Evolutionary conservation across 64 coral and sea anemone species (phyloP), one percentile per base, ranked within the genome.

Genomic region (Hydrozoanthus tunicans): DNA sequence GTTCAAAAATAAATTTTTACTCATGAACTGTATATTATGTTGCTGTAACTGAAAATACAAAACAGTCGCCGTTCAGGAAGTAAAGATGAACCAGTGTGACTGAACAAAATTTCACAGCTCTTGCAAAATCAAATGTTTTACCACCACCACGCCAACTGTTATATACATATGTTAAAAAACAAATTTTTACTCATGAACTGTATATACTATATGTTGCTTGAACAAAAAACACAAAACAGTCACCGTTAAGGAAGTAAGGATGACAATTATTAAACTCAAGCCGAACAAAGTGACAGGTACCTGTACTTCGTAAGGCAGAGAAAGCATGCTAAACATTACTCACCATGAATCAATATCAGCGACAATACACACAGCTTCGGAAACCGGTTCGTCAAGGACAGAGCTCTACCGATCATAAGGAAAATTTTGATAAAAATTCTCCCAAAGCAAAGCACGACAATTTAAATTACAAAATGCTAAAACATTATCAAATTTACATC

Each of bases 261-360:
- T 43, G 0, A 0, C 2, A 43, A 43, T 43, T 43, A 43, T 43
- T 43, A 43, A 43, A 43, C 32, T 43, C 2, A 43, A 43, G 32
- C 32, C 32, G 32, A 43, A 43, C 32, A 43, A 43, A 43, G 32
- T 43, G 32, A 43, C 32, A 43, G 32, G 32, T 43, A 2, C 32
- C 32, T 43, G 32, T 43, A 43, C 32, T 1, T 43, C 32, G 9
- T 15, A 73, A 1, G 2, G 20, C 70, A 73, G 6, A 43, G 6
- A 14, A n/a, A n/a, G 15, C 66, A 14, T 17, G 15, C 43, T 12
- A 26, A 6, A 7, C 68, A 24, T 71, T 9, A 93, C 94, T 89
- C 72, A 96, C 97, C 97, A 99, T 77, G 91, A 94, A 8, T 99
- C 97, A 14, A 90, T 99, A 81, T 99, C 92, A 25, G 94, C 97